Evolutionary conservation across 2,888 invertebrate genomes (phyloP).

Genomic region (Gnatocerus cornutus): DNA sequence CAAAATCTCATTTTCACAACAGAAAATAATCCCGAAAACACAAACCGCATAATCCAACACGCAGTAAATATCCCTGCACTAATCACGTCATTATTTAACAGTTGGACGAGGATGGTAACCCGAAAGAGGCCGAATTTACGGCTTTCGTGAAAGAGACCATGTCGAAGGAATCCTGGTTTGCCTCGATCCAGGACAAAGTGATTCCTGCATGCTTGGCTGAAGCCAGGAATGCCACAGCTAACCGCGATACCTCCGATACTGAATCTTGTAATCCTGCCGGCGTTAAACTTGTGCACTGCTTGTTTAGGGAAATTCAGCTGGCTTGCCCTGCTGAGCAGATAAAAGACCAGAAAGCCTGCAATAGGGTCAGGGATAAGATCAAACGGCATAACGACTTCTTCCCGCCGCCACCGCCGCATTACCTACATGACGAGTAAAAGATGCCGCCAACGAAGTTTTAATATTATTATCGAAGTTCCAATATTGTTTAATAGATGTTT

Average conservation of each 20-base stretch:
- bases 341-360: constrained; percentile 66
- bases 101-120: constrained; percentile 65
- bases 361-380: constrained; percentile 64
- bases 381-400: constrained; percentile 58
- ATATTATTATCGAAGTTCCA: too few species aligned
- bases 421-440: constrained; percentile 37
- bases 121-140: constrained; percentile 62
- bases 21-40: constrained; percentile 8
- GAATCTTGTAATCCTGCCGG: constrained; percentile 66
- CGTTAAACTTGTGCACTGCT: constrained; percentile 65
- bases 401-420: constrained; percentile 49
- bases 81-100: constrained; percentile 50
- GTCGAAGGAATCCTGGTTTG: constrained; percentile 64
- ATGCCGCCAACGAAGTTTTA: too few species aligned
- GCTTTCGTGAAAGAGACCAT: constrained; percentile 62
- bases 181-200: constrained; percentile 62
- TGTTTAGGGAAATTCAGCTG: constrained; percentile 68
- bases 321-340: constrained; percentile 69
- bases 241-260: constrained; percentile 54
- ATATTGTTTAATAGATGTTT: too few species aligned
- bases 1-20: constrained; percentile 12
- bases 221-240: constrained; percentile 60
- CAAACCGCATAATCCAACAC: background rate
- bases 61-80: background rate
- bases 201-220: constrained; percentile 66